phyloP scores from a whole-genome alignment of 2,113 vertebrate species.

The Sceloporus undulatus region DNA sequence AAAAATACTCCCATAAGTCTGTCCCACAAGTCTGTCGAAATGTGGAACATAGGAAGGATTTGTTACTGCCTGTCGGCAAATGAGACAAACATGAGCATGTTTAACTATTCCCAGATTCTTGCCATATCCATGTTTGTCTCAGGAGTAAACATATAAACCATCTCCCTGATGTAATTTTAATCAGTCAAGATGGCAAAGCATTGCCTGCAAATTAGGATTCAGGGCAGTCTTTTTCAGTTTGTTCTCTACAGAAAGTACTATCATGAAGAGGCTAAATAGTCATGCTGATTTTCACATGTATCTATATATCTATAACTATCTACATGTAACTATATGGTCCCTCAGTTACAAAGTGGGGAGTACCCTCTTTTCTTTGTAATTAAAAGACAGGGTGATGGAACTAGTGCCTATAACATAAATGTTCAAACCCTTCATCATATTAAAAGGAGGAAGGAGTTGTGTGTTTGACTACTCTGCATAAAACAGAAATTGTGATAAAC shows the following conservation, averaged over 20 bases:
- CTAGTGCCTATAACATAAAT: background rate
- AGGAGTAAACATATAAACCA: conserved; percentile 8
- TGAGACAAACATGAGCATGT: background rate
- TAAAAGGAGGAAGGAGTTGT: no score
- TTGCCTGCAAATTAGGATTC: conserved; percentile 7
- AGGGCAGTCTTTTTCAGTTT: background rate
- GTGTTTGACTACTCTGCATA: background rate
- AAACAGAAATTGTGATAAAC: background rate
- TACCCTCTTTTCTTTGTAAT: background rate
- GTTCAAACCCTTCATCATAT: background rate
- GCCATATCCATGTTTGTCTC: conserved; percentile 13
- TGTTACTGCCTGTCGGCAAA: conserved; percentile 13
- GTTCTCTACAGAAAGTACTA: background rate
- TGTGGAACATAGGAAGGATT: conserved; percentile 22
- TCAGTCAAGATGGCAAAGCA: background rate
- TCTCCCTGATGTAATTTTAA: background rate
- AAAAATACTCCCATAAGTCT: conserved; percentile 1
- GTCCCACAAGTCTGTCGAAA: conserved; percentile 9
- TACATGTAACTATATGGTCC: background rate
- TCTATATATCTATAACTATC: background rate
- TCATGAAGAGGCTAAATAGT: background rate
- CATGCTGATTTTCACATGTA: background rate
- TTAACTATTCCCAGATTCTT: conserved; percentile 22
- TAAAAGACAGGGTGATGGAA: background rate
- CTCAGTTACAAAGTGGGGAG: no score